Conservation (phyloP, 2,888 invertebrate species). For the Silvanus unidentatus region DNA sequence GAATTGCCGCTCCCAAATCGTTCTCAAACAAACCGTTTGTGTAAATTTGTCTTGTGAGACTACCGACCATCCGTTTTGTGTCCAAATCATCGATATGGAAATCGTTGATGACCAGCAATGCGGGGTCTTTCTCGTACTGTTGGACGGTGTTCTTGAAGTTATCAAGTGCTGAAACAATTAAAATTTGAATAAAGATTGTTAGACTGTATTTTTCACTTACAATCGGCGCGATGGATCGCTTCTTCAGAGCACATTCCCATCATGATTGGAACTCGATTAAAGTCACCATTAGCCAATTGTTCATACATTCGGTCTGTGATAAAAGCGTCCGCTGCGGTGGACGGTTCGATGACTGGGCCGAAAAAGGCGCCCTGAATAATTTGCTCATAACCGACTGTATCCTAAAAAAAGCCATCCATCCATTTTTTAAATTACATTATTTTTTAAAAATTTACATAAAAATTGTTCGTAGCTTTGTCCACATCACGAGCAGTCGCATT, state of each 20-base stretch:
- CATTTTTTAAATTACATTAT: too few species aligned
- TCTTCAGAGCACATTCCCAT: conserved; percentile 22
- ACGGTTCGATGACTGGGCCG: conserved; percentile 18
- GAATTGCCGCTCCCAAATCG: conserved; percentile 11
- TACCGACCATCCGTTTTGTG: conserved; percentile 10
- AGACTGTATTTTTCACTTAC: too few species aligned
- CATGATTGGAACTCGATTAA: conserved; percentile 17
- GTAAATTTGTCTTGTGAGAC: conserved; percentile 18
- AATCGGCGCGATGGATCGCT: conserved; percentile 9
- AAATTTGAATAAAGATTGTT: not conserved
- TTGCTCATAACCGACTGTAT: not conserved
- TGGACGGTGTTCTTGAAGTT: not conserved
- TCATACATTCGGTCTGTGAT: conserved; percentile 18
- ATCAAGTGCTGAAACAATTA: not conserved
- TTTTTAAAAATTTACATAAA: conserved; percentile 6
- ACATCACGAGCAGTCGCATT: conserved; percentile 11
- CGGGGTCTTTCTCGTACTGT: not conserved
- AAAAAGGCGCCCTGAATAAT: conserved; percentile 11
- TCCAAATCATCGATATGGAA: conserved; percentile 13
- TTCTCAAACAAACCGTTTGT: conserved; percentile 15
- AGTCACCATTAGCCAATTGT: conserved; percentile 14
- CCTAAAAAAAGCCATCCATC: conserved; percentile 1
- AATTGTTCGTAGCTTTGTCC: conserved; percentile 8
- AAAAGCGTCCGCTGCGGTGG: conserved; percentile 17
- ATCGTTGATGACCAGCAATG: not conserved